Percentiles rank a stretch among this genome's conserved stretches.
phyloP scores from a whole-genome alignment of 2,797 vertebrate genomes.

The Gambelia wislizenii region DNA sequence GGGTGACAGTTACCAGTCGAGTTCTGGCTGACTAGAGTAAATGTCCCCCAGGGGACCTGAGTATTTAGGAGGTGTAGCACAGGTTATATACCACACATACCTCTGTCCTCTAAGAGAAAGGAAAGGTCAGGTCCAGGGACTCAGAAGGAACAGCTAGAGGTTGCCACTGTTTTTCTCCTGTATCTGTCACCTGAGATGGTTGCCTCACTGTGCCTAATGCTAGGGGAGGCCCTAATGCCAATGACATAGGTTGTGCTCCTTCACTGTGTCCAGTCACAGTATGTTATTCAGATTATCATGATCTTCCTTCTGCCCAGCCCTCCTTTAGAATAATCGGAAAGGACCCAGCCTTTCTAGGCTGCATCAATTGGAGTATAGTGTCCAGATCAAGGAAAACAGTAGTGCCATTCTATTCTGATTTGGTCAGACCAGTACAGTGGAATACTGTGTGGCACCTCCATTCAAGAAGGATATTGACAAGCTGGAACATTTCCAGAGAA shows the following conservation, averaged over 20 bases:
- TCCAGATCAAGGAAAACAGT: no score
- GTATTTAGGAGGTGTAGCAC: background rate
- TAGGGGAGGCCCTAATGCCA: background rate
- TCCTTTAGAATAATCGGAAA: background rate
- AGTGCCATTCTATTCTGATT: no score
- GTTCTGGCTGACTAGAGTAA: no score
- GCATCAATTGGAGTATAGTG: no score
- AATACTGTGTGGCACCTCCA: no score
- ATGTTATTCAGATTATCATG: background rate
- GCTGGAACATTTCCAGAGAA: no score
- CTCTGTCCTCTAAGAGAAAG: background rate
- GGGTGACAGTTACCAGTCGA: no score
- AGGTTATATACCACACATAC: background rate
- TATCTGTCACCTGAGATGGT: background rate
- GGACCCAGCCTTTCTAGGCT: no score
- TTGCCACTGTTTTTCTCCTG: background rate
- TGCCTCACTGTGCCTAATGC: background rate
- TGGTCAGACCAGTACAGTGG: no score
- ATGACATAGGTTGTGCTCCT: background rate
- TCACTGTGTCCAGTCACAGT: background rate
- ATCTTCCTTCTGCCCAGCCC: background rate
- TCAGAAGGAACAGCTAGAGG: background rate
- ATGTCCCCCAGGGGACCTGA: no score
- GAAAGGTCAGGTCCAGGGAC: background rate
- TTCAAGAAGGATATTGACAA: no score